Percentiles rank a stretch among this genome's conserved stretches.
Evolutionary conservation across 2,888 invertebrate genomes (phyloP).

Genomic region (Girardia tigrina): DNA sequence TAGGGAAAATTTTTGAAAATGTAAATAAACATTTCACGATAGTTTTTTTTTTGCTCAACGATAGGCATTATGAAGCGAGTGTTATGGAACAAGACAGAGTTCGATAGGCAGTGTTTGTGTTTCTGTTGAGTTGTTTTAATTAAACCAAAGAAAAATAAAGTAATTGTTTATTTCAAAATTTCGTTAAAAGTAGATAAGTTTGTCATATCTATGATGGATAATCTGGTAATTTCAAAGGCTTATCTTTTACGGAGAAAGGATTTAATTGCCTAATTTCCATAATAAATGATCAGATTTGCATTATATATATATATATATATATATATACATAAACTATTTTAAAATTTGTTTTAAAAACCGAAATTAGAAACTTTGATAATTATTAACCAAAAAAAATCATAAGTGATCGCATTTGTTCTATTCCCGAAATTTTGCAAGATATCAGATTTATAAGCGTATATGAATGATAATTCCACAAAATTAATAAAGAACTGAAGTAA

Average conservation of each 20-base stretch:
- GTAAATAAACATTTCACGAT: slow-evolving; percentile 17
- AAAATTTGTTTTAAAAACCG: no score
- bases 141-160: slow-evolving; percentile 16
- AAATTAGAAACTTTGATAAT: no score
- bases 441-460: neutral
- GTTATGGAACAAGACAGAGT: neutral
- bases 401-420: no score
- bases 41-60: no score
- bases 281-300: slow-evolving; percentile 6
- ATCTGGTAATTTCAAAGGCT: slow-evolving; percentile 15
- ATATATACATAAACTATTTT: no score
- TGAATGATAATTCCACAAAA: neutral
- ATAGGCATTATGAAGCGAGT: neutral
- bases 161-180: slow-evolving; percentile 10
- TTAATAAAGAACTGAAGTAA: slow-evolving; percentile 23
- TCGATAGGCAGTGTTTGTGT: slow-evolving; percentile 20
- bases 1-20: neutral
- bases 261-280: slow-evolving; percentile 23
- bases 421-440: no score
- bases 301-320: slow-evolving; percentile 10
- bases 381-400: no score
- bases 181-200: slow-evolving; percentile 16
- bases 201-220: slow-evolving; percentile 23
- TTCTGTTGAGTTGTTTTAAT: slow-evolving; percentile 17
- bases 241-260: slow-evolving; percentile 14